Conservation (phyloP, 2,888 invertebrate species). For the Conchocele bisecta region DNA sequence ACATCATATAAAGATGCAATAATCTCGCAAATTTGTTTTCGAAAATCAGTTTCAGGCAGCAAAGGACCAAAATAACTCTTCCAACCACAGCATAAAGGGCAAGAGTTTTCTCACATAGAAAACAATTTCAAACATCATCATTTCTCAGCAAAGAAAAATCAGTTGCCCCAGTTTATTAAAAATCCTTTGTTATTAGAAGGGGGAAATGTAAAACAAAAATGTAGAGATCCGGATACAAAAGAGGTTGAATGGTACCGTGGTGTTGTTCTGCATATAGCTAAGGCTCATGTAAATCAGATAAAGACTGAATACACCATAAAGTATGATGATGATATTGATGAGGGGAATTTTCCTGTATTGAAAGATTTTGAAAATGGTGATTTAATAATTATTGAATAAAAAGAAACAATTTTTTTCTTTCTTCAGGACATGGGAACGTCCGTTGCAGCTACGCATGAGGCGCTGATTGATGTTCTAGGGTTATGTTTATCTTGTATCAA, state of each 20-base stretch:
- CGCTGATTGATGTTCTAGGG: too few relatives aligned
- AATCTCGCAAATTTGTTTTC: slow-evolving; percentile 2
- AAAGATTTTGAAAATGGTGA: not conserved
- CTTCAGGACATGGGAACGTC: too few relatives aligned
- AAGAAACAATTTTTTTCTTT: too few relatives aligned
- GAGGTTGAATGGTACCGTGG: slow-evolving; percentile 4
- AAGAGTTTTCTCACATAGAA: not conserved
- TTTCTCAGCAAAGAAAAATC: slow-evolving; percentile 8
- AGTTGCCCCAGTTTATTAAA: too few relatives aligned
- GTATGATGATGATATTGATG: not conserved
- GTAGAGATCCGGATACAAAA: not conserved
- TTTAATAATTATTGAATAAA: not conserved
- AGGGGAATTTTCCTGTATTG: not conserved
- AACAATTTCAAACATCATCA: not conserved
- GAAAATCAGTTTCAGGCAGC: not conserved
- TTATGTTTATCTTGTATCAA: too few relatives aligned
- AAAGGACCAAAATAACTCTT: slow-evolving; percentile 1
- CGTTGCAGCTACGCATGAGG: too few relatives aligned
- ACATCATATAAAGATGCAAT: not conserved
- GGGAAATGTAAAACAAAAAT: not conserved
- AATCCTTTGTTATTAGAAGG: not conserved
- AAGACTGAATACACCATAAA: not conserved
- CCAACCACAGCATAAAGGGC: slow-evolving; percentile 2
- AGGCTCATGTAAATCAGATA: not conserved
- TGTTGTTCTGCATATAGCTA: not conserved